phyloP scores from a whole-genome alignment of 1,140 invertebrate genomes.

The Coptotermes formosanus region DNA sequence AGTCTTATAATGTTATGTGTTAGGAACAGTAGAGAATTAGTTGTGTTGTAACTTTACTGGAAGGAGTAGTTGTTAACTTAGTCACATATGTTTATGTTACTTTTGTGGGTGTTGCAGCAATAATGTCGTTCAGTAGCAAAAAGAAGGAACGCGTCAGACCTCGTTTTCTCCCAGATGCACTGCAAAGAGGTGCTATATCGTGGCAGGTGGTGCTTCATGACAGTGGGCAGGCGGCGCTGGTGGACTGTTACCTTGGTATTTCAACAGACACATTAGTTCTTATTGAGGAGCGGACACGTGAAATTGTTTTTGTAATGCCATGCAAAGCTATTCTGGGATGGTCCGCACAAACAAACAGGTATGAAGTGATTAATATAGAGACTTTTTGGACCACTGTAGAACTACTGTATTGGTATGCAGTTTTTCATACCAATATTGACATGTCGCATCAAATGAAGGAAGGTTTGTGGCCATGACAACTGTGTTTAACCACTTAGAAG shows the following conservation, averaged over 20 bases:
- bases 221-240: conserved; percentile 61
- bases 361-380: conserved; percentile 4
- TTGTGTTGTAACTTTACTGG: too few species aligned
- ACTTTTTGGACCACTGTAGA: background rate
- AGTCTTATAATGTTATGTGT: too few species aligned
- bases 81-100: too few species aligned
- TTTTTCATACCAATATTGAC: too few species aligned
- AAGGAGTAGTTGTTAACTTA: too few species aligned
- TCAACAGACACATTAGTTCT: conserved; percentile 84
- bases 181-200: conserved; percentile 70
- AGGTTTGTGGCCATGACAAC: too few species aligned
- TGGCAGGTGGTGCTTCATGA: conserved; percentile 76
- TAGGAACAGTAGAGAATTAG: too few species aligned
- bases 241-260: conserved; percentile 84
- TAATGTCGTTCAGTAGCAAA: conserved; percentile 68
- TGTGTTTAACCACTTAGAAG: too few species aligned
- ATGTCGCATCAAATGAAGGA: too few species aligned
- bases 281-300: conserved; percentile 77
- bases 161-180: conserved; percentile 64
- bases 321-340: conserved; percentile 82
- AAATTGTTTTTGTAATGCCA: conserved; percentile 84
- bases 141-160: conserved; percentile 68
- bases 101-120: conserved; percentile 47
- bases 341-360: conserved; percentile 67
- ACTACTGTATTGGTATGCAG: too few species aligned